Percentiles rank a stretch among this genome's conserved stretches.
These are phyloP conservation scores for Drosophila imparisetae DNA, from an alignment of 2,888 invertebrate genomes.

Conservation along the genomic window DNA sequence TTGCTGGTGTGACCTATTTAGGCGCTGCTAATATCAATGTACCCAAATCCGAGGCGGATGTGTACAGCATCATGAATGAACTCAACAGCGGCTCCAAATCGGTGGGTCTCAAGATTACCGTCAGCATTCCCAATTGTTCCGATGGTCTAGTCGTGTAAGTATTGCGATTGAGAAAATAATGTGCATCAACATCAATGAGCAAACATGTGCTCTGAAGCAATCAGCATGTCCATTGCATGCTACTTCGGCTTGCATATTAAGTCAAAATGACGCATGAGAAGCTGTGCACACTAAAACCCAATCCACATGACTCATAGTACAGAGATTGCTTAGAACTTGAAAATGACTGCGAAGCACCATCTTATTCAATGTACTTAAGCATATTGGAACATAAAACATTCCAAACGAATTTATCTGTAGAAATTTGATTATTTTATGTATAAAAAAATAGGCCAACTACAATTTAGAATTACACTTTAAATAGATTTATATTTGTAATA, in stretches of 20 bases:
- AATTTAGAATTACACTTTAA: not conserved
- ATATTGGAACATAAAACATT: not conserved
- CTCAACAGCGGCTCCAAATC: constrained; percentile 90
- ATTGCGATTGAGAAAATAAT: not conserved
- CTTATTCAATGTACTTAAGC: not conserved
- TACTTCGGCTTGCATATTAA: not conserved
- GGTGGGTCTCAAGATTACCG: constrained; percentile 93
- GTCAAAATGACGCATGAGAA: not conserved
- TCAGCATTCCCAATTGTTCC: constrained; percentile 96
- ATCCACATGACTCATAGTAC: not conserved
- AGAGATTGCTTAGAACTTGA: not conserved
- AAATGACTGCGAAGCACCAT: not conserved
- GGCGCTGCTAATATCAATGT: constrained; percentile 96
- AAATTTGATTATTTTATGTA: not conserved
- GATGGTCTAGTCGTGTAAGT: constrained; percentile 97
- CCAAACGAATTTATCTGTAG: not conserved
- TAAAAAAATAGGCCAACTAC: not conserved
- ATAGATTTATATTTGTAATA: not conserved
- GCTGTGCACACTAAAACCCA: not conserved
- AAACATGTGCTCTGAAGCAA: not conserved
- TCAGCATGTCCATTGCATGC: too few species aligned
- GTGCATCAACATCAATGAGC: not conserved
- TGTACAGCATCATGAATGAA: constrained; percentile 96
- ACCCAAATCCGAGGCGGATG: constrained; percentile 96
- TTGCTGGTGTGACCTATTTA: constrained; percentile 96